A percentile compares a stretch with the other conserved stretches of the same genome.
phyloP scores from a whole-genome alignment of 2,888 invertebrate species.

The Acleris sparsana region DNA sequence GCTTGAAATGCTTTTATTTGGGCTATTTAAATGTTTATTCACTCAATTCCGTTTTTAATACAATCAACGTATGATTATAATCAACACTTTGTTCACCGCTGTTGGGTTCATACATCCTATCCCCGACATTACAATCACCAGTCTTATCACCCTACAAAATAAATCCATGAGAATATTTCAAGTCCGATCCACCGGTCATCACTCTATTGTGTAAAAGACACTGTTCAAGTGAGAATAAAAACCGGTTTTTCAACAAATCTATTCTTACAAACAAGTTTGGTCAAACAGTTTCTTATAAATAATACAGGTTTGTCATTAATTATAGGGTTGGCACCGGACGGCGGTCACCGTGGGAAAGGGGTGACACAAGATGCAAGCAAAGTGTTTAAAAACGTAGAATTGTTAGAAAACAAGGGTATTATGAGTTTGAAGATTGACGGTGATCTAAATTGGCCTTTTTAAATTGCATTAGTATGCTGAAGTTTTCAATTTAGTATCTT shows the following conservation, averaged over 20 bases:
- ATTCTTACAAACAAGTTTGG: slow-evolving; percentile 40
- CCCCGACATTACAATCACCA: too few relatives aligned
- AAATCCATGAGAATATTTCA: not conserved
- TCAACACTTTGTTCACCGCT: too few relatives aligned
- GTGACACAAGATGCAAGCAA: slow-evolving; percentile 30
- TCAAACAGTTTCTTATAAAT: slow-evolving; percentile 35
- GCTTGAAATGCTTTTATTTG: too few relatives aligned
- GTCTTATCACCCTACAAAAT: not conserved
- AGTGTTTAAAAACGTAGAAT: not conserved
- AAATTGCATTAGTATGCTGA: too few relatives aligned
- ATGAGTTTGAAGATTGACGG: too few relatives aligned
- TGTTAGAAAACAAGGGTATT: not conserved
- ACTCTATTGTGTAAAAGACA: slow-evolving; percentile 5
- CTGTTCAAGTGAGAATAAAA: slow-evolving; percentile 53
- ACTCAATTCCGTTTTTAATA: too few relatives aligned
- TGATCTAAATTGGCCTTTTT: too few relatives aligned
- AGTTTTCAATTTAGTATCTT: too few relatives aligned
- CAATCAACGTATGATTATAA: too few relatives aligned
- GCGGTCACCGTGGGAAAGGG: slow-evolving; percentile 68
- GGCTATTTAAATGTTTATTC: too few relatives aligned
- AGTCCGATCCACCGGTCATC: not conserved
- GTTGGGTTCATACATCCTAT: too few relatives aligned
- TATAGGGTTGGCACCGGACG: slow-evolving; percentile 52
- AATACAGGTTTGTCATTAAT: slow-evolving; percentile 41
- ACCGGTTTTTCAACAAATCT: slow-evolving; percentile 52